Evolutionary conservation across 2,797 vertebrate genomes (phyloP).

Genomic region (Pantherophis alleghaniensis): DNA sequence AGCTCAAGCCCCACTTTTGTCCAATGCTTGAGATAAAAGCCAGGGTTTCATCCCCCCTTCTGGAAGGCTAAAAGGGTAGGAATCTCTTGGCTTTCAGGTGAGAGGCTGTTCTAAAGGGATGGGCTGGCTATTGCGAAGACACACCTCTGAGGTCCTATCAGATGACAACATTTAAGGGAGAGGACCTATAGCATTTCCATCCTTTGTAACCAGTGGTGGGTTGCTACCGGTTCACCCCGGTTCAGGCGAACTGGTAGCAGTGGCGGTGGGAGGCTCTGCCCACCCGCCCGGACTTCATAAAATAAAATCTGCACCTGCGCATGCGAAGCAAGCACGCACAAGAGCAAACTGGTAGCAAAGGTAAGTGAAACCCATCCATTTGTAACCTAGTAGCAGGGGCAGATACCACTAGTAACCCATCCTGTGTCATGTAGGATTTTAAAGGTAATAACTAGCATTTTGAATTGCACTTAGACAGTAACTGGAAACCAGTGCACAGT

Average conservation of each 20-base stretch:
- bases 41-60: neutral
- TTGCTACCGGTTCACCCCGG: too few relatives aligned
- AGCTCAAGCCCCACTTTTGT: neutral
- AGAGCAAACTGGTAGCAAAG: too few relatives aligned
- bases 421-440: neutral
- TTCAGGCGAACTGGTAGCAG: too few relatives aligned
- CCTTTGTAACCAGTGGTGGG: neutral
- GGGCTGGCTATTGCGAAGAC: neutral
- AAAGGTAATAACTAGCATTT: neutral
- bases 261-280: too few relatives aligned
- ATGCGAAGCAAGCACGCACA: too few relatives aligned
- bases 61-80: neutral
- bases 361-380: neutral
- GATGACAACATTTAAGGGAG: neutral
- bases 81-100: neutral
- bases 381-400: neutral
- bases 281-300: too few relatives aligned
- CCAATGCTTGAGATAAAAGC: neutral
- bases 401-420: neutral
- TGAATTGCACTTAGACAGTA: neutral
- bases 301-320: too few relatives aligned
- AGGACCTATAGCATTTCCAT: neutral
- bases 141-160: neutral
- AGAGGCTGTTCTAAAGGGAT: neutral
- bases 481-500: neutral